Evolutionary conservation across 2,888 invertebrate genomes (phyloP).

Genomic region (Lissonota sp.): DNA sequence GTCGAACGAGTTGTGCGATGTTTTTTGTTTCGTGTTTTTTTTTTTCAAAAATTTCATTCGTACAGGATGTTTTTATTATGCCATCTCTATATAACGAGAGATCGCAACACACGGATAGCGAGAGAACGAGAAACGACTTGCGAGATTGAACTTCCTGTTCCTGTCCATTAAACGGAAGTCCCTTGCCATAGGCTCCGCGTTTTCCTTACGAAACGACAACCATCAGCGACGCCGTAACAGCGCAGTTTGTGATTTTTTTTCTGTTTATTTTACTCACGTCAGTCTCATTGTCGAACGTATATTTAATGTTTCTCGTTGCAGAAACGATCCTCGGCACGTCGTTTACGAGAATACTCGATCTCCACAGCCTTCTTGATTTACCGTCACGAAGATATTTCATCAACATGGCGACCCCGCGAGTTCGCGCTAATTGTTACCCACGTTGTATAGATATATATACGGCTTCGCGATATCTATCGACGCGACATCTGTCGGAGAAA

Average conservation of each 20-base stretch:
- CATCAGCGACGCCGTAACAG: conserved; percentile 66
- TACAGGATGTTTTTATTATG: conserved; percentile 83
- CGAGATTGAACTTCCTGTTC: conserved; percentile 82
- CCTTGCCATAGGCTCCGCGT: conserved; percentile 81
- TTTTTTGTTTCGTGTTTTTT: conserved; percentile 48
- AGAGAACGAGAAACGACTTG: conserved; percentile 62
- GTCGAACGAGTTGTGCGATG: not conserved
- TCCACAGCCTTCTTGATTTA: conserved; percentile 77
- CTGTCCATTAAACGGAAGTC: conserved; percentile 83
- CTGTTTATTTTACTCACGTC: conserved; percentile 75
- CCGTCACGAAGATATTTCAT: conserved; percentile 74
- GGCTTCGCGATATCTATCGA: not conserved
- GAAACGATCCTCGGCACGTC: conserved; percentile 68
- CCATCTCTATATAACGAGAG: conserved; percentile 66
- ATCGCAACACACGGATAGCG: no score
- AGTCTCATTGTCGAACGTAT: conserved; percentile 74
- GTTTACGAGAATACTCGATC: conserved; percentile 70
- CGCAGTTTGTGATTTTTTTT: conserved; percentile 29
- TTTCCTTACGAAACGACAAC: conserved; percentile 71
- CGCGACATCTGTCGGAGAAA: conserved; percentile 19
- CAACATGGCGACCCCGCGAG: conserved; percentile 80
- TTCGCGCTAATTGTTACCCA: conserved; percentile 75
- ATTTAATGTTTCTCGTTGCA: conserved; percentile 65
- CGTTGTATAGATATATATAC: conserved; percentile 48
- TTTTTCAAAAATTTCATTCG: conserved; percentile 76